Percentiles rank a stretch among this genome's conserved stretches.
Evolutionary conservation across 2,888 invertebrate species (phyloP).

Genomic region (Hypomecis punctinalis): DNA sequence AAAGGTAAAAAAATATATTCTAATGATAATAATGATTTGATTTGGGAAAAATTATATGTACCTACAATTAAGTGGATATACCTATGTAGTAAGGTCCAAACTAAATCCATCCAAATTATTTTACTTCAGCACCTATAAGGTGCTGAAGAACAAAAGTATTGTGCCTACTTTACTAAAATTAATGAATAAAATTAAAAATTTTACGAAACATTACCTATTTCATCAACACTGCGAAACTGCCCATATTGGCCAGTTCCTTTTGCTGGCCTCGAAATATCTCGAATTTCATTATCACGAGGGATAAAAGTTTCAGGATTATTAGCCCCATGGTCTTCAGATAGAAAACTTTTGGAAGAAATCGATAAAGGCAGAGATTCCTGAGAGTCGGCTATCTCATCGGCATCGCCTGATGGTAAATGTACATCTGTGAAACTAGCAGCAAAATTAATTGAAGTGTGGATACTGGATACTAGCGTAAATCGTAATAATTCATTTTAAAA

Average conservation of each 20-base stretch:
- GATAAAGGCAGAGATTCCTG: conserved; percentile 76
- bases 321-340: background rate
- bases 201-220: conserved; percentile 63
- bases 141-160: no score
- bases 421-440: conserved; percentile 71
- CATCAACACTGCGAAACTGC: conserved; percentile 70
- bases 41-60: no score
- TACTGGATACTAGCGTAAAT: background rate
- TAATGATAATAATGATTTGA: no score
- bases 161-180: background rate
- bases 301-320: conserved; percentile 21
- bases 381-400: conserved; percentile 66
- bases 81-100: no score
- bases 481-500: background rate
- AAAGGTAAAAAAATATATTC: no score
- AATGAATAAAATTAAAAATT: background rate
- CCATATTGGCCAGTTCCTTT: conserved; percentile 70
- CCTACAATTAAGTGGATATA: no score
- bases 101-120: no score
- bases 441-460: conserved; percentile 26
- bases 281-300: conserved; percentile 10
- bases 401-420: conserved; percentile 41
- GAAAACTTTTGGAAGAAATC: conserved; percentile 51
- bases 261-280: conserved; percentile 48
- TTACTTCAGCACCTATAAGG: no score